phyloP scores from a whole-genome alignment of 2,888 invertebrate species.

The Drosophila bunnanda region DNA sequence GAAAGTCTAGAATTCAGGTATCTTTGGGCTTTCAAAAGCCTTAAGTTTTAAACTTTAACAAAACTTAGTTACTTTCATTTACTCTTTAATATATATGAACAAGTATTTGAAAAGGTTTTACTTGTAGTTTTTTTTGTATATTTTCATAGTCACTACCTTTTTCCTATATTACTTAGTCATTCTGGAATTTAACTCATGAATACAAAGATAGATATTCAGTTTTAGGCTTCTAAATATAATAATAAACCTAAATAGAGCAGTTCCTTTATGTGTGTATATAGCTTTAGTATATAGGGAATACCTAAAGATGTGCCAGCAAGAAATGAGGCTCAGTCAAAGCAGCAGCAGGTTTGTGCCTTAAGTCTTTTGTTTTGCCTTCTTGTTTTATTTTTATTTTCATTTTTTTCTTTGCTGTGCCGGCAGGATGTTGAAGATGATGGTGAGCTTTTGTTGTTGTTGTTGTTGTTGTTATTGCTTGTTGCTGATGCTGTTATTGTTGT shows the following conservation, averaged over 20 bases:
- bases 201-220: no score
- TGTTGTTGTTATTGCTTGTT: constrained; percentile 42
- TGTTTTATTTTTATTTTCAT: not conserved
- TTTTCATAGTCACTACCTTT: not conserved
- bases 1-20: not conserved
- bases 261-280: not conserved
- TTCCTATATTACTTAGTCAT: not conserved
- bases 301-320: not conserved
- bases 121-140: not conserved
- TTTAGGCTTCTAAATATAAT: not conserved
- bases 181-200: no score
- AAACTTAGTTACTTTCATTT: not conserved
- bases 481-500: constrained; percentile 32
- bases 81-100: not conserved
- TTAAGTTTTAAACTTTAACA: not conserved
- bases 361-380: constrained; percentile 74
- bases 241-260: not conserved
- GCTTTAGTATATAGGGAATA: not conserved
- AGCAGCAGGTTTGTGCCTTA: constrained; percentile 76
- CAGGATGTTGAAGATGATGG: constrained; percentile 62
- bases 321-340: constrained; percentile 10
- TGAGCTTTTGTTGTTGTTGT: constrained; percentile 35
- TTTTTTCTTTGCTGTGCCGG: constrained; percentile 17
- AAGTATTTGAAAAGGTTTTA: not conserved
- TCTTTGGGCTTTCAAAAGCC: not conserved